Base-by-base conservation (phyloP, 2,113 vertebrate genomes). In the Platysternon megacephalum region DNA sequence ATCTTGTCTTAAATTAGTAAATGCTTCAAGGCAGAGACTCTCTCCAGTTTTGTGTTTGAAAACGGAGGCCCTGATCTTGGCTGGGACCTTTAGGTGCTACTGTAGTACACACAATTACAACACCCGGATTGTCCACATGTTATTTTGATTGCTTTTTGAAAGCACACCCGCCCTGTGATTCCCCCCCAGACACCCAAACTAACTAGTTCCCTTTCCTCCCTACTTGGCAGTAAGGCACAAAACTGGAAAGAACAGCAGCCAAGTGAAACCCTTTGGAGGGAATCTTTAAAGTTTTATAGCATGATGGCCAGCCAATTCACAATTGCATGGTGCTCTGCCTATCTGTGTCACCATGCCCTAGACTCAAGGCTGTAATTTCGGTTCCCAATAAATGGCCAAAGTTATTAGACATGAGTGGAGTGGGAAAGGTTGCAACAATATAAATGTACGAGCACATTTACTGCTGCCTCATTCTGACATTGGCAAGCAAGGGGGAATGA, bases 341-440 rank as follows among this genome's bases (percentile, higher is more conserved):
- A 82, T 52, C 26, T 88, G 56, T 85, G 52, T 94, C 76, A 94
- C 72, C 82, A 17, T 84, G 87, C 17, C 86, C 91, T 95, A 87
- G 35, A 85, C 74, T 56, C 88, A 94, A 85, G 85, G 68, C 58
- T 94, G 91, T 87, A 95, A 91, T 95, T 92, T 92, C 1, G 35
- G 88, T 93, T 98, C 97, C 65, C 88, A 95, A 0, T 26, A 80
- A 91, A 89, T 95, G 42, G 46, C 49, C 76, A 95, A 74, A 52
- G 42, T 65, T 93, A 90, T 89, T 91, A 72, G 53, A 89, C 78
- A 86, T 79, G 87, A 85, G 84, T n/a, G 95, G 81, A 21, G 80
- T 22, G 35, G 32, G 68, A 76, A 94, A 95, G 79, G 88, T 53
- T 74, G 26, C 79, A 72, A n/a, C 48, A 93, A 53, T 19, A 49